A percentile compares a stretch with the other conserved stretches of the same genome.
Evolutionary conservation across 2,113 vertebrate species (phyloP).

Genomic region (Sialia sialis): DNA sequence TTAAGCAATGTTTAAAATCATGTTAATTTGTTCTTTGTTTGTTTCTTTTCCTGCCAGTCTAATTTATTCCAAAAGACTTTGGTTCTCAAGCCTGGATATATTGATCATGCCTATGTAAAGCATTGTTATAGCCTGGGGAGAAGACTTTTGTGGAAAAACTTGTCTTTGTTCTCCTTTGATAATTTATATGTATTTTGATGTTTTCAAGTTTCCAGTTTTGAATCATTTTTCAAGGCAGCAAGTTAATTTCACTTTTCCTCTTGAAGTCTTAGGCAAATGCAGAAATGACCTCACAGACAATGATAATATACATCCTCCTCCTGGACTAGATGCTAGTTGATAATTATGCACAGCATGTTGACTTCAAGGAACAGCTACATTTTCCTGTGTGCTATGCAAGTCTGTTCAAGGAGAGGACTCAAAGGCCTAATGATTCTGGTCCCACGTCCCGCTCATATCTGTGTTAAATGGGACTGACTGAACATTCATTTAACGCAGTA

Average conservation of each 20-base stretch:
- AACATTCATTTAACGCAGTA: not conserved
- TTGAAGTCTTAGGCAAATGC: slow-evolving; percentile 42
- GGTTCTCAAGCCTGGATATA: slow-evolving; percentile 76
- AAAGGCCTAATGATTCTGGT: not conserved
- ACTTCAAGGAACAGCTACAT: slow-evolving; percentile 26
- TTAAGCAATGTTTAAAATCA: slow-evolving; percentile 83
- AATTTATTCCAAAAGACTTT: slow-evolving; percentile 81
- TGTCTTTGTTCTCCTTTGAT: slow-evolving; percentile 80
- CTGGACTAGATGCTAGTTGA: not conserved
- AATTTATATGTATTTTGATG: slow-evolving; percentile 74
- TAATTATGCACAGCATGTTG: slow-evolving; percentile 12
- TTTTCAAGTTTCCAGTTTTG: slow-evolving; percentile 71
- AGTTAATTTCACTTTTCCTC: slow-evolving; percentile 39
- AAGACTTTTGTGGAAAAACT: slow-evolving; percentile 75
- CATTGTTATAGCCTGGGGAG: slow-evolving; percentile 77
- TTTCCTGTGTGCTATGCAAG: not conserved
- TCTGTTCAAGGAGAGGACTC: not conserved
- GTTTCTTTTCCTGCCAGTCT: slow-evolving; percentile 77
- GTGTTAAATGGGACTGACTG: not conserved
- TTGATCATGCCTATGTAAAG: slow-evolving; percentile 72
- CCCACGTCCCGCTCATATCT: not conserved
- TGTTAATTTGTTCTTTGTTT: slow-evolving; percentile 85
- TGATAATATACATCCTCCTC: not conserved
- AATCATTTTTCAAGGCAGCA: slow-evolving; percentile 58
- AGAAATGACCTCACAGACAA: slow-evolving; percentile 31